Base-by-base conservation (phyloP, 2,797 vertebrate genomes). In the Muraenolepis orangiensis region DNA sequence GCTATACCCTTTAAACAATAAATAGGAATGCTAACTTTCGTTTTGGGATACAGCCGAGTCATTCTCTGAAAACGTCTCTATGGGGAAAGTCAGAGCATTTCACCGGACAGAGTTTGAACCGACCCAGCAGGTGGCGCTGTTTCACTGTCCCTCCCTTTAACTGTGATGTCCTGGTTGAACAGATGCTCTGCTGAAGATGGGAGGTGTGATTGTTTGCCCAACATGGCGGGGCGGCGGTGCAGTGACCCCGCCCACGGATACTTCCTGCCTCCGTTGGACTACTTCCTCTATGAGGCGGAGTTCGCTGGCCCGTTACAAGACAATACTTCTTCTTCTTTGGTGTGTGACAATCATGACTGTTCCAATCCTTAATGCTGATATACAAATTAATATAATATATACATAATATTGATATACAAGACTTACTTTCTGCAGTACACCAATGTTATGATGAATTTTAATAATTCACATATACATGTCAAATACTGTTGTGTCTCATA, bases 271-370 rank as follows among this genome's bases (percentile, higher is more conserved):
- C 80, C 89, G 1, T 79, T 97, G 75, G 94, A 95, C 89, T 95
- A 94, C 87, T 96, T 95, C 74, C 87, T 97, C 71, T 97, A 94
- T 69, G 95, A 97, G 89, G 96, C 95, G 1, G 95, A 98, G 81
- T 87, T 93, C 1, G 92, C 96, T 16, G 76, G 73, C 0, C 87
- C 90, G 0, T 87, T 95, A 70, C 68, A 83, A 36, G 85, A 78
- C 80, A 31, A 14, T 18, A 87, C 80, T 66, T 83, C 81, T 5
- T 86, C 92, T 30, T 76, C 91, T 69, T 85, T 93, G 93, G 96
- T 96, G 79, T 0, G 92, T 92, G 12, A 73, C 3, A n/a, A 31
- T 14, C 23, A 66, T 69, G 16, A 57, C 18, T 34, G 51, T n/a
- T 38, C 1, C 11, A 38, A 34, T 38, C 46, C 18, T 6, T 51